These are phyloP conservation scores for Crotalus helleri DNA, from an alignment of 2,113 vertebrate genomes.

Conservation along the genomic window DNA sequence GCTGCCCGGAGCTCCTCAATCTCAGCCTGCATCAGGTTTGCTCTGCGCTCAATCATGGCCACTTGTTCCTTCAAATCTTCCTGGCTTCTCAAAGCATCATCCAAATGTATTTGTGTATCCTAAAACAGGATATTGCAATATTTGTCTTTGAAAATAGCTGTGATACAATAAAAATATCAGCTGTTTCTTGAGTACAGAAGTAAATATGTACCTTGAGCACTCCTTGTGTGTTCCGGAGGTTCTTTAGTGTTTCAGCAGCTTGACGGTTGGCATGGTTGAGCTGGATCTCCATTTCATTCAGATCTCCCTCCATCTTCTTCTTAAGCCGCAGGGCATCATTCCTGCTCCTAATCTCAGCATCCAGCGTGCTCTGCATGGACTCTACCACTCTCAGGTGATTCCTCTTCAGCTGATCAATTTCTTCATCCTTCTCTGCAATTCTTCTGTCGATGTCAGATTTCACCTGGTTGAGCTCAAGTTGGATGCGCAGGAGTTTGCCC, in stretches of 20 bases:
- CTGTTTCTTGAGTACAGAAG: background rate
- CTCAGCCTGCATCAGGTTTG: constrained; percentile 74
- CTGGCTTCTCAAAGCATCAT: constrained; percentile 71
- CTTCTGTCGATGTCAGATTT: constrained; percentile 72
- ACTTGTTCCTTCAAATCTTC: constrained; percentile 85
- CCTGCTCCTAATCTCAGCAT: constrained; percentile 73
- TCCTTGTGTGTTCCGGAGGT: constrained; percentile 70
- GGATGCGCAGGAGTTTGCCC: constrained; percentile 72
- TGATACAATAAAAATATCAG: background rate
- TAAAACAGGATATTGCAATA: constrained; percentile 28
- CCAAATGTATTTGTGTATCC: constrained; percentile 76
- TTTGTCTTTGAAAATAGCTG: accelerated
- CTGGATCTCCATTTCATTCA: constrained; percentile 77
- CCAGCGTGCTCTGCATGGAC: constrained; percentile 73
- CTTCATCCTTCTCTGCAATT: constrained; percentile 74
- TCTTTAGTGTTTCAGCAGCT: constrained; percentile 74
- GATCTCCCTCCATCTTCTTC: constrained; percentile 76
- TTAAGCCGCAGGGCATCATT: constrained; percentile 78
- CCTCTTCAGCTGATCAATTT: constrained; percentile 74
- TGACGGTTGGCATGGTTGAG: constrained; percentile 77
- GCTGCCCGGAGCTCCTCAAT: constrained; percentile 70
- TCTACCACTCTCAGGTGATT: constrained; percentile 70
- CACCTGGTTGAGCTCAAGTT: constrained; percentile 73
- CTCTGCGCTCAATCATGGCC: constrained; percentile 80
- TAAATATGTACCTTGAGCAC: constrained; percentile 66